A percentile compares a stretch with the other conserved stretches of the same genome.
Evolutionary conservation across 2,113 vertebrate species (phyloP).

Genomic region (Columbina picui): DNA sequence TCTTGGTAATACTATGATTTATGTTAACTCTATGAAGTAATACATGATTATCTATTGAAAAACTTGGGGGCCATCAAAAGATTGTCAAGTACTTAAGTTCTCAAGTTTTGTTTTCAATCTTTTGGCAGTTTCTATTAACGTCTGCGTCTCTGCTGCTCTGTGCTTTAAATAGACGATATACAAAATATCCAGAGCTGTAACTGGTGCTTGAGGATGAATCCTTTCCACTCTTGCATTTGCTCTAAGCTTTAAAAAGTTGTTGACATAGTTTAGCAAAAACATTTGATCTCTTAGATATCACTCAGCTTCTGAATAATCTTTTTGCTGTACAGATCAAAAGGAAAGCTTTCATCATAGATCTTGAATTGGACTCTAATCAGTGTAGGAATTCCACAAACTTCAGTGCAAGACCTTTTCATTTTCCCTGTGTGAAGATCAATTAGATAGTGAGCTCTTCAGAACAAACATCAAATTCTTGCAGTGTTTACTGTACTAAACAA

Average conservation of each 20-base stretch:
- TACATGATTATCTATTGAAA: not conserved
- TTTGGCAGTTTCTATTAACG: not conserved
- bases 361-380: conserved; percentile 64
- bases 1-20: not conserved
- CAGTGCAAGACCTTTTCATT: conserved; percentile 62
- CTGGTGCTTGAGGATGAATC: not conserved
- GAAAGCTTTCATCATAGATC: conserved; percentile 54
- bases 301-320: conserved; percentile 58
- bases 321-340: conserved; percentile 63
- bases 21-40: not conserved
- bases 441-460: conserved; percentile 53
- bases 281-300: conserved; percentile 48
- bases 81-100: not conserved
- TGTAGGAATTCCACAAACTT: conserved; percentile 43
- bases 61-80: not conserved
- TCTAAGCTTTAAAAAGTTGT: conserved; percentile 52
- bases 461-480: conserved; percentile 20
- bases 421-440: conserved; percentile 57
- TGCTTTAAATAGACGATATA: not conserved
- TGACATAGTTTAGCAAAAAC: conserved; percentile 59
- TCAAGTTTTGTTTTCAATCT: not conserved
- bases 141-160: not conserved
- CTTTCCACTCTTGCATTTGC: not conserved
- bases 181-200: not conserved
- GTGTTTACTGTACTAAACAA: conserved; percentile 47